Percentiles rank a stretch among this genome's conserved stretches.
These are phyloP conservation scores for Nematopogon swammerdamellus DNA, from an alignment of 2,888 invertebrate genomes.

Conservation along the genomic window DNA sequence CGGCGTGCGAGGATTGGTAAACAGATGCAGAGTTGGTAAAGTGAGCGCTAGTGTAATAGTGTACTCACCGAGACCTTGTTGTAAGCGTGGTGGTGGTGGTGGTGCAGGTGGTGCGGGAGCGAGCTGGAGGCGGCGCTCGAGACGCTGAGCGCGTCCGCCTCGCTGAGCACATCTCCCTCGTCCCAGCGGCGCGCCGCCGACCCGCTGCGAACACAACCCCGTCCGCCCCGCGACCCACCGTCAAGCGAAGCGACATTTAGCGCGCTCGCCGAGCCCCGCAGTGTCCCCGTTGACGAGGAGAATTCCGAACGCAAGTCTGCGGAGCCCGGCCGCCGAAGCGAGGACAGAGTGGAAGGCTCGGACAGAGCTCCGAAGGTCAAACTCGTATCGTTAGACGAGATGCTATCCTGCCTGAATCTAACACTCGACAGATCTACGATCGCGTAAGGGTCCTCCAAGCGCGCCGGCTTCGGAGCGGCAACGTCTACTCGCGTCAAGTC, in stretches of 20 bases:
- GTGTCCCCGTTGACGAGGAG: not conserved
- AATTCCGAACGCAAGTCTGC: conserved; percentile 19
- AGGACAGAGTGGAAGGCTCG: conserved; percentile 23
- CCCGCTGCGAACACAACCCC: conserved; percentile 52
- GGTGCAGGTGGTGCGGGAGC: conserved; percentile 38
- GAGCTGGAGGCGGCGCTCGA: conserved; percentile 49
- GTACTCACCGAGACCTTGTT: conserved; percentile 48
- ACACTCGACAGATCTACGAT: conserved; percentile 30
- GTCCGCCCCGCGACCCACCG: conserved; percentile 34
- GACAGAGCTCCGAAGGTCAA: conserved; percentile 27
- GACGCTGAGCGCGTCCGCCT: conserved; percentile 46
- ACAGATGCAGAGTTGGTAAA: too few species aligned
- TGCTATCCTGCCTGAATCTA: conserved; percentile 15
- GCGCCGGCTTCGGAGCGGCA: not conserved
- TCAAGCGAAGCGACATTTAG: conserved; percentile 50
- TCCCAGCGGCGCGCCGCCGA: conserved; percentile 49
- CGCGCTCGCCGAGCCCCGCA: conserved; percentile 27
- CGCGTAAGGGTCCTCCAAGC: conserved; percentile 33
- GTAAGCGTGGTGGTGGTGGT: conserved; percentile 43
- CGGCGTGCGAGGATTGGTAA: too few species aligned
- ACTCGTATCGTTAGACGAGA: conserved; percentile 30
- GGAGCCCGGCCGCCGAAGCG: conserved; percentile 38
- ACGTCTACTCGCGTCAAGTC: conserved; percentile 25
- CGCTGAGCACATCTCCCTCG: conserved; percentile 41
- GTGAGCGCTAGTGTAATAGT: too few species aligned